Conservation (phyloP, 2,888 invertebrate genomes). For the Troides oblongomaculatus region DNA sequence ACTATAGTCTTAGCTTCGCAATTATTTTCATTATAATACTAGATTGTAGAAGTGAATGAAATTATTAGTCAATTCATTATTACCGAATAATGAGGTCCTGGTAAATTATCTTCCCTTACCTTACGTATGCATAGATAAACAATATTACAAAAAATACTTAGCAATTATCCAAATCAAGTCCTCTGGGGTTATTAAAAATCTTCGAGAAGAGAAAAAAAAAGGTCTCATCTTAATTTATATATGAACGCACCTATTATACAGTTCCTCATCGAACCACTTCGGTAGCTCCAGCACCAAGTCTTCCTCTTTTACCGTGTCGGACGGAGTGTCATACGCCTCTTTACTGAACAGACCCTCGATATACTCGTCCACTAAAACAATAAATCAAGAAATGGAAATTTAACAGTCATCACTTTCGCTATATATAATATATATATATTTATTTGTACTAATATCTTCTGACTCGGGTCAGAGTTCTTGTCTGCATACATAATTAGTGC, state of each 20-base stretch:
- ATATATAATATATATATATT: not conserved
- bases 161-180: too few relatives aligned
- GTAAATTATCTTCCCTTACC: not conserved
- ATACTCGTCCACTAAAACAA: constrained; percentile 43
- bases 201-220: not conserved
- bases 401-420: not conserved
- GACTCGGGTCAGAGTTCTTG: too few relatives aligned
- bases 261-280: constrained; percentile 80
- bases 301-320: constrained; percentile 49
- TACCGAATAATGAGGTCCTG: not conserved
- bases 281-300: constrained; percentile 71
- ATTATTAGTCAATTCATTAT: not conserved
- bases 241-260: constrained; percentile 76
- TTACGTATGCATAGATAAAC: too few relatives aligned
- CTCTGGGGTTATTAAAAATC: too few relatives aligned
- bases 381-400: not conserved
- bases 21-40: not conserved
- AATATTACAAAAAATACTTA: too few relatives aligned
- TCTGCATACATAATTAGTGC: too few relatives aligned
- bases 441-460: too few relatives aligned
- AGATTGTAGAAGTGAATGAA: not conserved
- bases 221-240: not conserved
- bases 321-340: constrained; percentile 50
- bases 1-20: not conserved
- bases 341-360: constrained; percentile 46